Evolutionary conservation across 2,888 invertebrate species (phyloP), one percentile per base, ranked within the genome.

Genomic region (Anoplius nigerrimus): DNA sequence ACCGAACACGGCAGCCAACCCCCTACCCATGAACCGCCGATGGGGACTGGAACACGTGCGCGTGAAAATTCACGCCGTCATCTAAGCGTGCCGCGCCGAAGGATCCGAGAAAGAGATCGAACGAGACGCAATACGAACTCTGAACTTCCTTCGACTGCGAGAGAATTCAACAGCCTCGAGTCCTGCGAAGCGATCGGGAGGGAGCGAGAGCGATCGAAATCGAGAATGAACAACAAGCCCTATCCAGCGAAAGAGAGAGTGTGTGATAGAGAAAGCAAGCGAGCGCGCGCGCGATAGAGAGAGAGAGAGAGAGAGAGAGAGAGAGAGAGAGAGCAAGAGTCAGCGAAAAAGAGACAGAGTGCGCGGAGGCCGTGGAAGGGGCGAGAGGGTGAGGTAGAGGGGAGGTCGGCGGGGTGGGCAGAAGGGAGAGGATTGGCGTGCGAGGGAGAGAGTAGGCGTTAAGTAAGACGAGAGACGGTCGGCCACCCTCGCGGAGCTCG

Each of bases 331-430:
- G 53, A 57, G 24, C n/a, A 24, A 27, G 52, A 6, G 22, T 1
- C 63, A 45, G 48, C 13, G 45, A 18, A 55, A 6, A 53, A n/a
- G n/a, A n/a, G n/a, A n/a, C n/a, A n/a, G n/a, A n/a, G n/a, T n/a
- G n/a, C n/a, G n/a, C n/a, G n/a, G n/a, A n/a, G n/a, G n/a, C n/a
- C n/a, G n/a, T n/a, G n/a, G n/a, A n/a, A n/a, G 62, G 42, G 22
- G 61, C 22, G 57, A 92, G 92, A 92, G 92, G 90, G 90, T 90
- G 91, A 91, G 90, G 90, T 90, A 90, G 90, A 90, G 68, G 90
- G 90, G 90, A 91, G n/a, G n/a, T n/a, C 91, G 92, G n/a, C 91
- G 91, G 91, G 90, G 90, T 90, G 90, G 87, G 90, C 90, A 90
- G 91, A 88, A 74, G 74, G 69, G 69, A 78, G 74, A 66, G 81